Evolutionary conservation across 2,888 invertebrate species (phyloP).

Genomic region (Erebia ligea): DNA sequence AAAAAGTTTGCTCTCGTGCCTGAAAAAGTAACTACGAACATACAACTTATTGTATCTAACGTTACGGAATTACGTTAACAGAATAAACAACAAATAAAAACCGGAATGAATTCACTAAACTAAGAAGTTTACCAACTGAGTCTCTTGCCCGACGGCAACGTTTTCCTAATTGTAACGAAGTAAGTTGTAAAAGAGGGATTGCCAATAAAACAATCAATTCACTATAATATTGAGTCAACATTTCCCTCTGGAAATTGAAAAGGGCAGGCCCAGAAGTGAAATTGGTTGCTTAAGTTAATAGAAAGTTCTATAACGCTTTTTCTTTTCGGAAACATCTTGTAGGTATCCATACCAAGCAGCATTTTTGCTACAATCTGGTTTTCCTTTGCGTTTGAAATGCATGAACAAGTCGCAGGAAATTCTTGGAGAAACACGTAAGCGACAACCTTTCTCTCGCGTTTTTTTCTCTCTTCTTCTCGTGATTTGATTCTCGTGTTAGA

Average conservation of each 20-base stretch:
- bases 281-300: conserved; percentile 23
- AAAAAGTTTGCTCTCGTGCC: no score
- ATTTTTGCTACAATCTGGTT: no score
- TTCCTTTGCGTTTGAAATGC: no score
- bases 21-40: no score
- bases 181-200: conserved; percentile 26
- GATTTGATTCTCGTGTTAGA: no score
- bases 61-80: no score
- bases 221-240: conserved; percentile 22
- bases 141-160: not conserved
- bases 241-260: conserved; percentile 20
- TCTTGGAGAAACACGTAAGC: no score
- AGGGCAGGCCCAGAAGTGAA: conserved; percentile 13
- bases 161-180: conserved; percentile 24
- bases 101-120: not conserved
- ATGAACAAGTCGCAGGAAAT: no score
- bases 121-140: not conserved
- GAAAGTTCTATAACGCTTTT: conserved; percentile 6
- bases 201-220: conserved; percentile 26
- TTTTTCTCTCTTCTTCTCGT: no score
- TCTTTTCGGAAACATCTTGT: conserved; percentile 3
- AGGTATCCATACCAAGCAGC: not conserved
- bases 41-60: no score
- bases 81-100: not conserved
- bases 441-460: no score